Base-by-base conservation (phyloP, 2,113 vertebrate species). In the Lamprologus tigripictilis region DNA sequence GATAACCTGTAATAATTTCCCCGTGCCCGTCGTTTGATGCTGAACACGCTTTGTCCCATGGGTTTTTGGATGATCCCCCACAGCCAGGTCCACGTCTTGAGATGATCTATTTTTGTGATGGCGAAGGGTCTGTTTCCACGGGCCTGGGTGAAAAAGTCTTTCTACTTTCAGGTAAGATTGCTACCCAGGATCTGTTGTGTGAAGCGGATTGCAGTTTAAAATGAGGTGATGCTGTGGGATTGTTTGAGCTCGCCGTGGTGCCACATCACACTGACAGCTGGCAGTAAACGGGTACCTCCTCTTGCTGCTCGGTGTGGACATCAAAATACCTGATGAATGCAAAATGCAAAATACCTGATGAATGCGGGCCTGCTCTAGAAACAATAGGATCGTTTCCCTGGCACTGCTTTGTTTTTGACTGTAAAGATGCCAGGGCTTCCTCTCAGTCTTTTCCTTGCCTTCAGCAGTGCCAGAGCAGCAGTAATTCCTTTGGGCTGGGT, bases 121-220 rank as follows among this genome's bases (percentile, higher is more conserved):
- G 98, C 98, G 97, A 98, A 96, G 96, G 96, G 96, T 96, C 96
- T 98, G 95, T 96, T 98, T 96, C 95, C 97, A 95, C 97, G 97
- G 96, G 97, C 97, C 97, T 98, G 98, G 97, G 96, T 98, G 82
- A 97, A 97, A 93, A 98, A 97, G 94, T 97, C 97, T 63, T 97
- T 94, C 90, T 96, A 96, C 92, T 97, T 97, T 91, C 98, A 98
- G 97, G 98, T 98, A 97, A 92, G 28, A 21, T 21, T 5, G 9
- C 6, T 54, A 26, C 3, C 28, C 17, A 1, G 16, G 45, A 3
- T 2, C 16, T 55, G 19, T 7, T 66, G 9, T 21, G 33, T 55
- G 21, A 47, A 40, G 8, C 12, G 2, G 26, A 55, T 63, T 63
- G 9, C 3, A 26, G 17, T 3, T 71, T 53, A 14, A 7, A 73